These are phyloP conservation scores for Bembecia ichneumoniformis DNA, from an alignment of 2,888 invertebrate genomes.

Conservation along the genomic window DNA sequence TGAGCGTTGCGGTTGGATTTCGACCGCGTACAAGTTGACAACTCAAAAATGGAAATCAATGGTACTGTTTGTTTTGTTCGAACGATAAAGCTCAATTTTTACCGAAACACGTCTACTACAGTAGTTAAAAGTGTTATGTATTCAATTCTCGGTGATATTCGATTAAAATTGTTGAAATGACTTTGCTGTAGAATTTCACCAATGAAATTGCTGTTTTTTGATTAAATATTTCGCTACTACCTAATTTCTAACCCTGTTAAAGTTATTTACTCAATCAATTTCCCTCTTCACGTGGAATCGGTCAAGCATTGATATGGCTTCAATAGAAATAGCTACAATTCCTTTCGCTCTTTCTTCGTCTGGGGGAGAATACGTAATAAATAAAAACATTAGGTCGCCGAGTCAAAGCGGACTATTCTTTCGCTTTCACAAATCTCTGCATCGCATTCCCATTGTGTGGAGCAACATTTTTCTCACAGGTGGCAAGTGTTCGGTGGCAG, in stretches of 20 bases:
- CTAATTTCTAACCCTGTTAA: background rate
- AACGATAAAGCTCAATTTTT: too few relatives aligned
- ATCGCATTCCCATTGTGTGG: conserved; percentile 22
- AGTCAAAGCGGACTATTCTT: conserved; percentile 28
- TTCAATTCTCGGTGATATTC: too few relatives aligned
- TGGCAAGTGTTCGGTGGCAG: conserved; percentile 35
- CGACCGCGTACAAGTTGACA: too few relatives aligned
- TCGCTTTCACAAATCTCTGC: conserved; percentile 28
- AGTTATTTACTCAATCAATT: background rate
- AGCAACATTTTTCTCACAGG: conserved; percentile 37
- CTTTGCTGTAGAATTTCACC: too few relatives aligned
- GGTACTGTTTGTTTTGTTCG: too few relatives aligned
- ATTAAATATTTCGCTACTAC: background rate
- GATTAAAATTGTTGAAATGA: too few relatives aligned
- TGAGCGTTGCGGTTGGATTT: too few relatives aligned
- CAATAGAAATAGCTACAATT: conserved; percentile 13
- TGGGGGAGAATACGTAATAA: conserved; percentile 11
- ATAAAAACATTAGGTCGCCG: conserved; percentile 25
- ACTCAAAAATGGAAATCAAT: too few relatives aligned
- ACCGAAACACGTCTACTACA: too few relatives aligned
- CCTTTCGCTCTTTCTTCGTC: conserved; percentile 3
- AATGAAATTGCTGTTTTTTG: too few relatives aligned
- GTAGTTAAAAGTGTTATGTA: too few relatives aligned
- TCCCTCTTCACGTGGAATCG: background rate
- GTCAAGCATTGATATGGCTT: conserved; percentile 4